phyloP scores from a whole-genome alignment of 2,113 vertebrate genomes.

The Budorcas taxicolor region DNA sequence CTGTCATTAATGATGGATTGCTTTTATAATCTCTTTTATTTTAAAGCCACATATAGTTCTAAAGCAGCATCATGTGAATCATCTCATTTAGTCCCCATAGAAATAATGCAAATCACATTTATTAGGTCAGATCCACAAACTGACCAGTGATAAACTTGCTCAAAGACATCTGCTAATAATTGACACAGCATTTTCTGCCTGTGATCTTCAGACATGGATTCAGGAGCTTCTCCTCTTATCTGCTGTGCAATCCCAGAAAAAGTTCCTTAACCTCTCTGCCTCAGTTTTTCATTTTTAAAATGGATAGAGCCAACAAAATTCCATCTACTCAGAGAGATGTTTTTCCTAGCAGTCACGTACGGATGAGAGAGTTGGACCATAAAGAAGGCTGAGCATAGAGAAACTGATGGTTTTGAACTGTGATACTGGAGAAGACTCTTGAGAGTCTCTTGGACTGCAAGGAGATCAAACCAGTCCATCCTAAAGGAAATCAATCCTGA shows the following conservation, averaged over 20 bases:
- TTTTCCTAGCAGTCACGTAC: rapidly evolving
- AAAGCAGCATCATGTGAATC: neutral
- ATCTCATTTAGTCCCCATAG: neutral
- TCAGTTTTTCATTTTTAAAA: neutral
- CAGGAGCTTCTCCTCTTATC: neutral
- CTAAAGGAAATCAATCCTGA: neutral
- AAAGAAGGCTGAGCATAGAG: neutral
- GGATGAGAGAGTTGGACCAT: neutral
- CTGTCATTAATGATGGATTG: neutral
- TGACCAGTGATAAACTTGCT: neutral
- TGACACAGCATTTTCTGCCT: neutral
- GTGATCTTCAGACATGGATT: neutral
- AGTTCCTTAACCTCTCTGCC: neutral
- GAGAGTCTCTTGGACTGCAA: neutral
- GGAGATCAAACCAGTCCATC: neutral
- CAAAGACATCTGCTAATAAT: neutral
- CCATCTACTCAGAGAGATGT: neutral
- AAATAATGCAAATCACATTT: neutral
- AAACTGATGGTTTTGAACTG: neutral
- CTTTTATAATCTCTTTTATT: neutral
- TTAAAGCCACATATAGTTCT: neutral
- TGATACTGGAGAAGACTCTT: neutral
- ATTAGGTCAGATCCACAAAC: neutral
- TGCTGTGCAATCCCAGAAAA: neutral
- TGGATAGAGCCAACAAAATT: neutral